Base-by-base conservation (phyloP, 1,140 invertebrate genomes). In the Charaxes varanes region DNA sequence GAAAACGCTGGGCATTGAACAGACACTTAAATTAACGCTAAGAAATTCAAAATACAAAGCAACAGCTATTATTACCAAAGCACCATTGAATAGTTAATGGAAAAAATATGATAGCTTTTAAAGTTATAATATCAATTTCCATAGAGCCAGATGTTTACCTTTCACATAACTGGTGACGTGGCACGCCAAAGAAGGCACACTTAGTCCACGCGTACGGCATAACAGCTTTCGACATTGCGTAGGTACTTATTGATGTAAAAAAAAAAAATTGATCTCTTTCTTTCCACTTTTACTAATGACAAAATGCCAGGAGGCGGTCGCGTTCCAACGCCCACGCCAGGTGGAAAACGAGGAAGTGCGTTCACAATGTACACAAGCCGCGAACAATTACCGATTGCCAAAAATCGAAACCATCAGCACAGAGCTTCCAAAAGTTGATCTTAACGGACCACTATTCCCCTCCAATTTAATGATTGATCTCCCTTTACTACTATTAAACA, bases 311-410 rank as follows among this genome's bases (percentile, higher is more conserved):
- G 38, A 54, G 56, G 16, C 35, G 35, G 35, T 41, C 41, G 45
- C 49, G 66, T 78, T 76, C 71, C 67, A 48, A 67, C 59, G 53
- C 45, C 78, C 79, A 63, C 41, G 32, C 43, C 78, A 82, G 66
- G 53, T 79, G 78, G 62, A 26, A 44, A 45, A 67, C 47, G 59
- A 72, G 67, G 67, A 74, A 78, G 73, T 69, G 33, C 30, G 30
- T 32, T 42, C 47, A 63, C 61, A 66, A 64, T 53, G 36, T 41
- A 32, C 36, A 18, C 44, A 38, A 54, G 40, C 51, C 55, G 59
- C 35, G 32, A 53, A 52, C 48, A 68, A 66, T 66, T 62, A 52
- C 49, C 28, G 36, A 65, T 67, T 64, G 65, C 58, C 69, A 65
- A 70, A 70, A 74, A 59, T 63, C 44, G 43, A 62, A 60, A 58